A percentile compares a stretch with the other conserved stretches of the same genome.
Evolutionary conservation across 2,797 vertebrate genomes (phyloP).

Genomic region (Hoplostethus atlanticus): DNA sequence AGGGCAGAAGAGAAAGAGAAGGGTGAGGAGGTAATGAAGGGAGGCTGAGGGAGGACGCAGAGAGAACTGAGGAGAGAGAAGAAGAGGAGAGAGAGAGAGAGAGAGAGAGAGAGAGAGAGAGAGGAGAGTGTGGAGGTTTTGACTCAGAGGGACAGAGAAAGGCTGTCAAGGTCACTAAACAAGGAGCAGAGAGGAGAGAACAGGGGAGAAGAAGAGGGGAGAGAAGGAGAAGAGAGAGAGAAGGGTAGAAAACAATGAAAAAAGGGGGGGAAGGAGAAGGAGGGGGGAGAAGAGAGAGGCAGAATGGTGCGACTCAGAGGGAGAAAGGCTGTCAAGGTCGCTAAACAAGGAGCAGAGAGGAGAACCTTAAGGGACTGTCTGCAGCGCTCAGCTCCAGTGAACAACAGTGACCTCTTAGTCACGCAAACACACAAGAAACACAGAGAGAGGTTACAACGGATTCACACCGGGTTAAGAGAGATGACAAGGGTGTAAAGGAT

Average conservation of each 20-base stretch:
- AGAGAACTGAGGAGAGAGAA: slow-evolving; percentile 9
- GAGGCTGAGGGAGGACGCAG: neutral
- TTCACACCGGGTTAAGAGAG: slow-evolving; percentile 49
- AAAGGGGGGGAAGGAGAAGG: slow-evolving; percentile 48
- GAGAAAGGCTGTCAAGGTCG: slow-evolving; percentile 79
- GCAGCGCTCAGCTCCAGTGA: slow-evolving; percentile 70
- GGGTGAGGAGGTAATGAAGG: neutral
- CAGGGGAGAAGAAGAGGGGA: slow-evolving; percentile 49
- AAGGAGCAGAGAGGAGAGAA: slow-evolving; percentile 39
- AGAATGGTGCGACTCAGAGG: slow-evolving; percentile 65
- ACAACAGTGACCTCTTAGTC: slow-evolving; percentile 76
- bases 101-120: slow-evolving; percentile 29
- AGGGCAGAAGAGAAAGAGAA: slow-evolving; percentile 4
- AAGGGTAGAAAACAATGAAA: slow-evolving; percentile 40
- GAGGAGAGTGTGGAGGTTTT: slow-evolving; percentile 49
- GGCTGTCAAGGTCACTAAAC: slow-evolving; percentile 68
- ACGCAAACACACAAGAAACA: too few species aligned
- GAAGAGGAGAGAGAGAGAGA: slow-evolving; percentile 16
- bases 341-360: slow-evolving; percentile 78
- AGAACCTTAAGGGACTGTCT: slow-evolving; percentile 80
- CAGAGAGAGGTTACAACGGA: slow-evolving; percentile 39
- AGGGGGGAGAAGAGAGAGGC: slow-evolving; percentile 33
- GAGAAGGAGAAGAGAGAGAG: slow-evolving; percentile 32
- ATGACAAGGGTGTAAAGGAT: slow-evolving; percentile 51
- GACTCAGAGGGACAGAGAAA: slow-evolving; percentile 60